Evolutionary conservation across 1,140 invertebrate species (phyloP), one percentile per base, ranked within the genome.

Genomic region (Frieseomelitta varia): DNA sequence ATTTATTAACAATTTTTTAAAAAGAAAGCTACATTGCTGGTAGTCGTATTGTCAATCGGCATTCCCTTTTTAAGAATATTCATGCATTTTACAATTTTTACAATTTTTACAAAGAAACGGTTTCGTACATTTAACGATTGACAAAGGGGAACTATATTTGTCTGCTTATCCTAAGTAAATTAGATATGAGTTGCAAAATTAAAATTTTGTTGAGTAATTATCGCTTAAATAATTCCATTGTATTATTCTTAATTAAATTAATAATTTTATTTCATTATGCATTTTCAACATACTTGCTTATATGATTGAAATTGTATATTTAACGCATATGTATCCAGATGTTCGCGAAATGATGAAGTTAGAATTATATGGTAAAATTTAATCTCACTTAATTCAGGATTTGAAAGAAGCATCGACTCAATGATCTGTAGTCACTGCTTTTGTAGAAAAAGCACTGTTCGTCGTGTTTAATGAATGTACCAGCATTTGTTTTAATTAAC

Each of bases 261-360:
- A 86, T 86, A 53, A 30, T 86, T 89, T 27, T 89, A 65, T 86
- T 89, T 81, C 69, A 61, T 84, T 86, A 84, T 84, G 88, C 88
- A 89, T 72, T 89, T 88, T 89, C 84, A 89, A 84, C 75, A 77
- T 86, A 88, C 39, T 89, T 89, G 87, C 85, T 89, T 89, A 71
- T 86, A 86, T 82, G 61, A 90, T 89, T 90, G 76, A 88, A 88
- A 90, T 68, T 90, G 88, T 90, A 90, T 90, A 90, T 88, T 90
- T 87, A 85, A 89, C 80, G 74, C 78, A 65, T 90, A 89, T 89
- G 87, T 90, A 85, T 87, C 75, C 88, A 56, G 34, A 68, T 71
- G 87, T 89, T 90, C 88, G 87, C 85, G 65, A 82, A 76, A 79
- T 80, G 47, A 89, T 90, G 88, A 90, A 87, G 88, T 85, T 74